A percentile compares a stretch with the other conserved stretches of the same genome.
These are phyloP conservation scores for Meloidogyne floridensis DNA, from an alignment of 1,140 invertebrate species.

Conservation along the genomic window DNA sequence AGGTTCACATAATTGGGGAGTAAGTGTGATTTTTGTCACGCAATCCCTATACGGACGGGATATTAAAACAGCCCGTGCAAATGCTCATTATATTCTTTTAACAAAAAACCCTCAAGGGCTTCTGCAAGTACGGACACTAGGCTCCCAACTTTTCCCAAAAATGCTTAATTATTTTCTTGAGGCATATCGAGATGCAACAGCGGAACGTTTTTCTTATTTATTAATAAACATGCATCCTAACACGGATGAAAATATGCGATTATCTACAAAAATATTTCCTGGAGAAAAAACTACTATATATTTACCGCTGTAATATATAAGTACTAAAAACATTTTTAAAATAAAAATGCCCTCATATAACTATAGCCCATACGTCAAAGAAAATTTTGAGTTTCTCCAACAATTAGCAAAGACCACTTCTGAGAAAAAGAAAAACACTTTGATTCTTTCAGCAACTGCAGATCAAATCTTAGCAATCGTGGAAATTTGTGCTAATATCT, in stretches of 20 bases:
- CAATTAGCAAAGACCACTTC: not conserved
- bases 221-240: slow-evolving; percentile 37
- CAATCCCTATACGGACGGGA: slow-evolving; percentile 34
- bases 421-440: too few species aligned
- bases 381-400: slow-evolving; percentile 7
- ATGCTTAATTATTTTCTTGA: slow-evolving; percentile 34
- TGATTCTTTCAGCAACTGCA: not conserved
- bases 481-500: slow-evolving; percentile 39
- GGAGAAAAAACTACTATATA: slow-evolving; percentile 7
- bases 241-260: slow-evolving; percentile 16
- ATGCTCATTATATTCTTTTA: slow-evolving; percentile 39
- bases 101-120: slow-evolving; percentile 28
- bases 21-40: not conserved
- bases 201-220: slow-evolving; percentile 27
- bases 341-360: too few species aligned
- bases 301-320: too few species aligned
- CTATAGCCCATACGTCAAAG: not conserved
- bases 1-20: not conserved
- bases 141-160: slow-evolving; percentile 30
- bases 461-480: slow-evolving; percentile 33
- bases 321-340: too few species aligned
- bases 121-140: slow-evolving; percentile 25
- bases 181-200: slow-evolving; percentile 34
- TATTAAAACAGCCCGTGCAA: slow-evolving; percentile 31
- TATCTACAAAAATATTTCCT: slow-evolving; percentile 37